phyloP scores from a whole-genome alignment of 2,888 invertebrate genomes.

The Incurvaria masculella region DNA sequence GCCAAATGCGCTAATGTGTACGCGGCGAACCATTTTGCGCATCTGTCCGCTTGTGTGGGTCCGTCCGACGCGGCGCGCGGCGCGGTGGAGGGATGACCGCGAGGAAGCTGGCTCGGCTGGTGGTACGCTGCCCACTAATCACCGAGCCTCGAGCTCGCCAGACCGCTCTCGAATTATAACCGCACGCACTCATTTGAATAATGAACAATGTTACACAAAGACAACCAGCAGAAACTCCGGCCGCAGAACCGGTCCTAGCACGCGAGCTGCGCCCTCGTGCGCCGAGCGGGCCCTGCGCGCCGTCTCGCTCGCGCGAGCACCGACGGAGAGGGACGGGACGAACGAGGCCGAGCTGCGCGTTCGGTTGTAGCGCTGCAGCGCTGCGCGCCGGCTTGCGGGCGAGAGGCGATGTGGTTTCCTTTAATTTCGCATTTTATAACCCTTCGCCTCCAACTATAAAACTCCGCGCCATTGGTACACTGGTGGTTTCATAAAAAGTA shows the following conservation, averaged over 20 bases:
- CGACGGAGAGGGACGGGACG: no score
- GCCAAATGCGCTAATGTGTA: no score
- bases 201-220: constrained; percentile 37
- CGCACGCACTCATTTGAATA: constrained; percentile 51
- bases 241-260: constrained; percentile 42
- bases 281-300: background rate
- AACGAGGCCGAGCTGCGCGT: no score
- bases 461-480: background rate
- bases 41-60: no score
- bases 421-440: background rate
- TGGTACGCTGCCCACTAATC: no score
- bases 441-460: background rate
- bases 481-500: background rate
- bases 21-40: no score
- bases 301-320: background rate
- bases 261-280: constrained; percentile 22
- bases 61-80: no score
- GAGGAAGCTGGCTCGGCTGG: no score
- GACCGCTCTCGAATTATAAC: constrained; percentile 34
- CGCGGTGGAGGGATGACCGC: no score
- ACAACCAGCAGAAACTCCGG: constrained; percentile 8
- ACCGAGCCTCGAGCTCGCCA: constrained; percentile 23
- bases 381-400: background rate
- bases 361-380: no score
- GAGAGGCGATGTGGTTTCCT: background rate